Percentiles rank a stretch among this genome's conserved stretches.
phyloP scores from a whole-genome alignment of 2,113 vertebrate genomes.

The Scophthalmus maximus region DNA sequence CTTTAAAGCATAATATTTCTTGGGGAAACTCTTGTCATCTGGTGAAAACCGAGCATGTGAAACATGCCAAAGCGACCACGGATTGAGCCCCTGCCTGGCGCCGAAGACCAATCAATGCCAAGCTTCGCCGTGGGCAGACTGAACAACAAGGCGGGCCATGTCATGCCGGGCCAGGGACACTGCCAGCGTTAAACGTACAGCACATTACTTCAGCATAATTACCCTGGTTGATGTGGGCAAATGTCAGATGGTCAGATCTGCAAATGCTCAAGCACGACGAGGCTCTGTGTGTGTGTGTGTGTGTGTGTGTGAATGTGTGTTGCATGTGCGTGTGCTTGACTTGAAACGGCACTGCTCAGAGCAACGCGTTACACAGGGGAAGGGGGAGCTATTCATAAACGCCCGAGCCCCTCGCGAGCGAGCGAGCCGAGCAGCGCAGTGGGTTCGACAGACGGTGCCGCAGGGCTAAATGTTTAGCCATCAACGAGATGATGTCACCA shows the following conservation, averaged over 20 bases:
- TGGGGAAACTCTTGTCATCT: no score
- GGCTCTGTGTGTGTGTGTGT: conserved; percentile 12
- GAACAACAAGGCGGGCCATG: conserved; percentile 26
- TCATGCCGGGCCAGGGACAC: conserved; percentile 39
- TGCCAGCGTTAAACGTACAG: conserved; percentile 66
- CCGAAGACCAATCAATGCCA: no score
- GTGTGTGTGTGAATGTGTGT: conserved; percentile 14
- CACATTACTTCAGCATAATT: conserved; percentile 77
- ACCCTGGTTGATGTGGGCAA: conserved; percentile 56
- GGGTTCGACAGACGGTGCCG: conserved; percentile 35
- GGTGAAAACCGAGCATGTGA: background rate
- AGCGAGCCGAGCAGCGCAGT: background rate
- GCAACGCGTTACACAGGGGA: conserved; percentile 40
- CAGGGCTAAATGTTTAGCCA: conserved; percentile 48
- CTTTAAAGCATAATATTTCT: no score
- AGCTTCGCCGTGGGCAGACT: conserved; percentile 20
- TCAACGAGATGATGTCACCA: conserved; percentile 52
- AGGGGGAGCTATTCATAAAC: conserved; percentile 42
- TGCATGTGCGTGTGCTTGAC: background rate
- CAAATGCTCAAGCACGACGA: conserved; percentile 20
- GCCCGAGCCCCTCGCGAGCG: background rate
- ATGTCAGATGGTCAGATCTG: conserved; percentile 49
- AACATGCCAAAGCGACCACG: background rate
- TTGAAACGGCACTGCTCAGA: conserved; percentile 22
- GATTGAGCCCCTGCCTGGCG: no score